These are phyloP conservation scores for Lycodopsis pacificus DNA, from an alignment of 2,797 vertebrate species.

Conservation along the genomic window DNA sequence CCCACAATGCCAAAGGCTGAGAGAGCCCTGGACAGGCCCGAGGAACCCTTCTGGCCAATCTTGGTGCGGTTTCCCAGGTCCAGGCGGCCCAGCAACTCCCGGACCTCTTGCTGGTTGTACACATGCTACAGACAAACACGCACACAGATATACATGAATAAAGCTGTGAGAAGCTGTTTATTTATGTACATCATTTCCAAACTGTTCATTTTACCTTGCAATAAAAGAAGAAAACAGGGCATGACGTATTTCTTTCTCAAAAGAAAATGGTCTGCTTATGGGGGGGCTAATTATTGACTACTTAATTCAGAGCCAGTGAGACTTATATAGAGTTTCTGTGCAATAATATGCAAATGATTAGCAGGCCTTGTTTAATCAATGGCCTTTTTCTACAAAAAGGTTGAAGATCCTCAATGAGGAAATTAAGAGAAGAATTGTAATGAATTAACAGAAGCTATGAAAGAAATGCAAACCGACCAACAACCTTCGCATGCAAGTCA, in stretches of 20 bases:
- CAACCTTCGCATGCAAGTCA: too few relatives aligned
- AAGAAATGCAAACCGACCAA: too few relatives aligned
- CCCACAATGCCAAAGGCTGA: slow-evolving; percentile 94
- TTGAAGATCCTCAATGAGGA: too few relatives aligned
- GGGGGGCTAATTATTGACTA: not conserved
- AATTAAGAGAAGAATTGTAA: too few relatives aligned
- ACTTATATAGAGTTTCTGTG: not conserved
- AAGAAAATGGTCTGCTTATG: slow-evolving; percentile 1
- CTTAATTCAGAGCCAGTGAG: not conserved
- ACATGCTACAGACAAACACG: slow-evolving; percentile 87
- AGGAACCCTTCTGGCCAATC: slow-evolving; percentile 94
- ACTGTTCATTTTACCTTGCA: not conserved
- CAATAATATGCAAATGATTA: not conserved
- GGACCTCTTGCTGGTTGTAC: slow-evolving; percentile 93
- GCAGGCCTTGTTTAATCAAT: too few relatives aligned
- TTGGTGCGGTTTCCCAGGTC: slow-evolving; percentile 96
- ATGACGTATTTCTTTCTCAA: not conserved
- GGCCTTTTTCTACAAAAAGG: too few relatives aligned
- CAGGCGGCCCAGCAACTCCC: slow-evolving; percentile 94
- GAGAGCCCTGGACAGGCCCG: slow-evolving; percentile 92
- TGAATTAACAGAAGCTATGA: too few relatives aligned
- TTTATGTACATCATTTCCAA: not conserved
- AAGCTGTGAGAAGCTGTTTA: not conserved
- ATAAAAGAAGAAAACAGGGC: not conserved
- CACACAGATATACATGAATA: slow-evolving; percentile 22